phyloP scores from a whole-genome alignment of 2,888 invertebrate species.

The Himalopsyche japonica region DNA sequence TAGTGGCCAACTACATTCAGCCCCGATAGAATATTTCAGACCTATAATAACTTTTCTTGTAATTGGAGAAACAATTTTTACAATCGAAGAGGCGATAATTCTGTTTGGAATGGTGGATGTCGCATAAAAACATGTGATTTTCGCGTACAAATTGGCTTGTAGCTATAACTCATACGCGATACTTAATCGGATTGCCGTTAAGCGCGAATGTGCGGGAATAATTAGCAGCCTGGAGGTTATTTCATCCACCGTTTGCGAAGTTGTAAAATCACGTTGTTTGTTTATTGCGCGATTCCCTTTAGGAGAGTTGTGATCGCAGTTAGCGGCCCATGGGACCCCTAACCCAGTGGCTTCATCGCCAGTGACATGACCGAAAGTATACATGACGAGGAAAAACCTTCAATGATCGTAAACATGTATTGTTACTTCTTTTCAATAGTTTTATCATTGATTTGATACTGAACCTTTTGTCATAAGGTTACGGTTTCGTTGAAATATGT shows the following conservation, averaged over 20 bases:
- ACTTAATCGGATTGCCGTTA: neutral
- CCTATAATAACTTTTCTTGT: too few species aligned
- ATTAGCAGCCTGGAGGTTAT: neutral
- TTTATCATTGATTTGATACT: too few species aligned
- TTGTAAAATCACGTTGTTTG: slow-evolving; percentile 17
- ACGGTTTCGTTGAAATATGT: too few species aligned
- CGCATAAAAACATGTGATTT: neutral
- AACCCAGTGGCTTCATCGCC: neutral
- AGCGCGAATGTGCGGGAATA: neutral
- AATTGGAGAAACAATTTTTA: too few species aligned
- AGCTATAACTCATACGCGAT: neutral
- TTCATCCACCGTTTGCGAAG: neutral
- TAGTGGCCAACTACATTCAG: too few species aligned
- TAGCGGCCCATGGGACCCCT: slow-evolving; percentile 5
- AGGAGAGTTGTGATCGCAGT: slow-evolving; percentile 14
- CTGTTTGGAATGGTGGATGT: neutral
- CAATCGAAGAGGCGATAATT: too few species aligned
- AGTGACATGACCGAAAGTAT: neutral
- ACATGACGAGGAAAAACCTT: neutral
- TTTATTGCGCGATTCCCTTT: slow-evolving; percentile 18
- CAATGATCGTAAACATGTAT: neutral
- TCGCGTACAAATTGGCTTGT: neutral
- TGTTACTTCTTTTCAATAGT: too few species aligned
- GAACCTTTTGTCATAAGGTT: too few species aligned
- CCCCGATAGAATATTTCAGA: too few species aligned